Percentiles rank a stretch among this genome's conserved stretches.
Evolutionary conservation across 2,888 invertebrate genomes (phyloP).

Genomic region (Dryocosmus kuriphilus): DNA sequence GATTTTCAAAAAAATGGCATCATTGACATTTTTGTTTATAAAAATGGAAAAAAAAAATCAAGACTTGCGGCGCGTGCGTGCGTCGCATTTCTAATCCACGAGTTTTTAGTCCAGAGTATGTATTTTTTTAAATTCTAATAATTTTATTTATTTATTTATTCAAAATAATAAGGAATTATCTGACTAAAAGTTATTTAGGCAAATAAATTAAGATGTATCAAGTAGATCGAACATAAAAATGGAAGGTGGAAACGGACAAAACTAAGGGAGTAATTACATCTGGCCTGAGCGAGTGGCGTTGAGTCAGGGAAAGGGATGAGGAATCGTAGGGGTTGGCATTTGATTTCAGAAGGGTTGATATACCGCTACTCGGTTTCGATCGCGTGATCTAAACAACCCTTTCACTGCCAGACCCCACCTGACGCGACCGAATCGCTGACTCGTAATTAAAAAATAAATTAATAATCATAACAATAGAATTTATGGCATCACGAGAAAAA

Average conservation of each 20-base stretch:
- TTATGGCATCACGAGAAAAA: conserved; percentile 18
- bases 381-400: conserved; percentile 72
- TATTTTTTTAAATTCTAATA: too few species aligned
- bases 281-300: conserved; percentile 58
- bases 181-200: conserved; percentile 26
- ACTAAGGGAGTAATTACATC: conserved; percentile 69
- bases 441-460: conserved; percentile 23
- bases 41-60: too few species aligned
- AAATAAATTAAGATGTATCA: conserved; percentile 42
- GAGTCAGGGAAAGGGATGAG: background rate
- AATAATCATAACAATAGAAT: conserved; percentile 29
- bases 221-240: conserved; percentile 31
- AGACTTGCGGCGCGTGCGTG: too few species aligned
- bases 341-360: conserved; percentile 75
- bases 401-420: conserved; percentile 56
- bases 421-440: conserved; percentile 42
- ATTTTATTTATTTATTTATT: too few species aligned
- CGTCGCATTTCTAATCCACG: too few species aligned
- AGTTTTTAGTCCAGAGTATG: too few species aligned
- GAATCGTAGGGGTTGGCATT: conserved; percentile 63
- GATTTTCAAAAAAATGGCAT: too few species aligned
- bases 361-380: conserved; percentile 66
- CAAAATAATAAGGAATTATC: background rate
- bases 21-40: too few species aligned
- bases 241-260: conserved; percentile 45